phyloP scores from a whole-genome alignment of 2,888 invertebrate genomes.

The Noctua janthina region DNA sequence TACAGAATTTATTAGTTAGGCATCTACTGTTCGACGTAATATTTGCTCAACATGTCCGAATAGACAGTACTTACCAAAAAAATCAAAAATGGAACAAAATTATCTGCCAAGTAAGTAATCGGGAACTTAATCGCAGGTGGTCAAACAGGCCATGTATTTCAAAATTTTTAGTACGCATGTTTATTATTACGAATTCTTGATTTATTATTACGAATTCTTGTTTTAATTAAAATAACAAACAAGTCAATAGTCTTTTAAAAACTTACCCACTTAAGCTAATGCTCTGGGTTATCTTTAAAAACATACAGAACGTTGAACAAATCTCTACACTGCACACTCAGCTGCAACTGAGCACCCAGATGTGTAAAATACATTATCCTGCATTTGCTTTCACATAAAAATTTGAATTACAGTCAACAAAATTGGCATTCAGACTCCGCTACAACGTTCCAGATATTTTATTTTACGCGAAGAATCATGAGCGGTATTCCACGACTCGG shows the following conservation, averaged over 20 bases:
- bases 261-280: background rate
- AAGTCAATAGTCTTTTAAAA: background rate
- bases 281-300: background rate
- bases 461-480: slow-evolving; percentile 84
- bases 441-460: slow-evolving; percentile 81
- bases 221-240: background rate
- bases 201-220: background rate
- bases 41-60: background rate
- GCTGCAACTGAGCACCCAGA: slow-evolving; percentile 41
- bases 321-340: slow-evolving; percentile 7
- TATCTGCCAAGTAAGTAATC: no score
- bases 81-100: no score
- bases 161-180: background rate
- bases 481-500: slow-evolving; percentile 74
- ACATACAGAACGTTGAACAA: background rate
- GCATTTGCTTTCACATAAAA: slow-evolving; percentile 62
- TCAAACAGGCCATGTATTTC: no score
- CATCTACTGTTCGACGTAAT: background rate
- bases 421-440: slow-evolving; percentile 83
- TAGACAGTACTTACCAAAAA: no score
- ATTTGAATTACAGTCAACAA: slow-evolving; percentile 73
- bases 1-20: background rate
- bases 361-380: slow-evolving; percentile 55
- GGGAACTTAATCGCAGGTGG: no score
- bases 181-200: background rate